phyloP scores from a whole-genome alignment of 2,113 vertebrate genomes.

The Eublepharis macularius region DNA sequence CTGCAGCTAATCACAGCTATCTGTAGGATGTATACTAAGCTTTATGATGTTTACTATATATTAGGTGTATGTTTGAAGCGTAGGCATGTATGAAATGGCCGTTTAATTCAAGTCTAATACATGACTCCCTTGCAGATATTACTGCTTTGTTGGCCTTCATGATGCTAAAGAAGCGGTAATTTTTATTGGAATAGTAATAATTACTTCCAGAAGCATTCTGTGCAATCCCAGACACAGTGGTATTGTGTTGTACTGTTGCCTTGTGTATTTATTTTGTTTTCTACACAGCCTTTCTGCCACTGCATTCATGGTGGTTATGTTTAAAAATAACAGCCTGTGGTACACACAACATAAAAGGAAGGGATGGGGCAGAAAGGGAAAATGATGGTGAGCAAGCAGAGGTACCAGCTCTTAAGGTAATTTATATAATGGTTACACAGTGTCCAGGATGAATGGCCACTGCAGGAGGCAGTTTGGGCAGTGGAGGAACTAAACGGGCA shows the following conservation, averaged over 20 bases:
- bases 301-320: too few relatives aligned
- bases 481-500: neutral
- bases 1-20: neutral
- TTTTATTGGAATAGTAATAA: neutral
- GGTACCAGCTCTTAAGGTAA: too few relatives aligned
- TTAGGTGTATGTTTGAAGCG: neutral
- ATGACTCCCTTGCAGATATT: neutral
- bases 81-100: neutral
- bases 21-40: too few relatives aligned
- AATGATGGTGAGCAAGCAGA: too few relatives aligned
- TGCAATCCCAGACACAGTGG: neutral
- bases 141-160: neutral
- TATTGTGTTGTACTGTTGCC: neutral
- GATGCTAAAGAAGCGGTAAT: neutral
- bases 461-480: neutral
- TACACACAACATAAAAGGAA: too few relatives aligned
- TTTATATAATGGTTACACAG: too few relatives aligned
- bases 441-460: too few relatives aligned
- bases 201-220: neutral
- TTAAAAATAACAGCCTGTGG: too few relatives aligned
- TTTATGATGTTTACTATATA: too few relatives aligned
- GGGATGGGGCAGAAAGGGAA: too few relatives aligned
- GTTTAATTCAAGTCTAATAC: neutral
- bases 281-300: too few relatives aligned
- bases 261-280: neutral